A percentile compares a stretch with the other conserved stretches of the same genome.
Conservation (phyloP, 2,797 vertebrate species). For the Malacoctenus gilli region DNA sequence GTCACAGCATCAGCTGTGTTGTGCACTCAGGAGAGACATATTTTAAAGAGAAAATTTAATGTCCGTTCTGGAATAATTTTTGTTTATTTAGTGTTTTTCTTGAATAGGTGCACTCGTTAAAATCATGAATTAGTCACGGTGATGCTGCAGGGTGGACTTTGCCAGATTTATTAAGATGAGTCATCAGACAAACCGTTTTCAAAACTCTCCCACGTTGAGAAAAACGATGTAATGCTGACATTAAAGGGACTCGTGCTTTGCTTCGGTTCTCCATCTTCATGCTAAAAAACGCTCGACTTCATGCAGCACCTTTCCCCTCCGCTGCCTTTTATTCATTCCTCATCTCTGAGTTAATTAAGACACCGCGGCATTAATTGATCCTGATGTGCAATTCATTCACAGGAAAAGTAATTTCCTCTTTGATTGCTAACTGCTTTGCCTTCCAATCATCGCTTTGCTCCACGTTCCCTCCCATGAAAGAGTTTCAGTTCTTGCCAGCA, state of each 20-base stretch:
- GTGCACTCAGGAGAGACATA: neutral
- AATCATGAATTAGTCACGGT: neutral
- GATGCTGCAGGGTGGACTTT: neutral
- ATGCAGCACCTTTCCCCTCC: conserved; percentile 16
- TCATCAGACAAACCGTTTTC: neutral
- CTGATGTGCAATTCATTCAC: conserved; percentile 71
- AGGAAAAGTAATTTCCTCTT: conserved; percentile 70
- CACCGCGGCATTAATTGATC: conserved; percentile 68
- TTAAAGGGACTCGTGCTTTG: conserved; percentile 8
- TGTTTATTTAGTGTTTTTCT: no score
- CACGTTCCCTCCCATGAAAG: conserved; percentile 53
- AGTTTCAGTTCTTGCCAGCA: conserved; percentile 24
- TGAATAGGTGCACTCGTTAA: no score
- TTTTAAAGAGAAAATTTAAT: no score
- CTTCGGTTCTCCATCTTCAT: conserved; percentile 8
- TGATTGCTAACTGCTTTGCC: conserved; percentile 63
- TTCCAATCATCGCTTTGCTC: conserved; percentile 64
- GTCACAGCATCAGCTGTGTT: neutral
- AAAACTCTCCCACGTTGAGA: neutral
- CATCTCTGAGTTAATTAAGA: conserved; percentile 68
- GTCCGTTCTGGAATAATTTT: no score
- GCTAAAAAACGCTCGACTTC: neutral
- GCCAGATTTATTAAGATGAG: neutral
- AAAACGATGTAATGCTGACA: conserved; percentile 3
- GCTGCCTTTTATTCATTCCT: conserved; percentile 37